phyloP scores from a whole-genome alignment of 2,888 invertebrate genomes.

The Rhopalosiphum nymphaeae region DNA sequence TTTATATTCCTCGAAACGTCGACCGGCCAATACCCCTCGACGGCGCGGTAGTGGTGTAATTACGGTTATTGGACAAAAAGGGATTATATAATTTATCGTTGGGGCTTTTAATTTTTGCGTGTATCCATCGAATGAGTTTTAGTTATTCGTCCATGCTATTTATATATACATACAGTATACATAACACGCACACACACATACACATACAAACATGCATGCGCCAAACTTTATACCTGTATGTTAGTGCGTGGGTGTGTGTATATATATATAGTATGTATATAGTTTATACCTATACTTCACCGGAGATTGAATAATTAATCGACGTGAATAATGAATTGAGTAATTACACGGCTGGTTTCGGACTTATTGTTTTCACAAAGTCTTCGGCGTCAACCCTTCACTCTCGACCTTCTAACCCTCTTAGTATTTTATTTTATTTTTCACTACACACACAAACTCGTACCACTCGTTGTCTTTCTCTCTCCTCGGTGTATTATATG shows the following conservation, averaged over 20 bases:
- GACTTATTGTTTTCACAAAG: slow-evolving; percentile 56
- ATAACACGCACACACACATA: background rate
- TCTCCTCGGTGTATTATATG: slow-evolving; percentile 21
- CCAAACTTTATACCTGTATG: background rate
- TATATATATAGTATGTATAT: no score
- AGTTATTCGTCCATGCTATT: slow-evolving; percentile 44
- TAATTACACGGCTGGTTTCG: slow-evolving; percentile 57
- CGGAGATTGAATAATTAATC: slow-evolving; percentile 62
- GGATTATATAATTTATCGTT: slow-evolving; percentile 60
- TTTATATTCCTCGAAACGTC: slow-evolving; percentile 21
- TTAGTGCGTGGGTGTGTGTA: background rate
- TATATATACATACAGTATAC: background rate
- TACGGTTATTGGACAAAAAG: slow-evolving; percentile 60
- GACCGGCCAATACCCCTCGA: background rate
- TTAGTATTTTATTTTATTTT: background rate
- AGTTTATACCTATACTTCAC: background rate
- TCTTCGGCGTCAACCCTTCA: slow-evolving; percentile 22
- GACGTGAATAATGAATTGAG: slow-evolving; percentile 63
- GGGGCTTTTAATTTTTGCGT: slow-evolving; percentile 59
- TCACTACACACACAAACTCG: background rate
- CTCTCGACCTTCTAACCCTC: background rate
- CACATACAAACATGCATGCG: background rate
- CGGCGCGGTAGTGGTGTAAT: slow-evolving; percentile 41
- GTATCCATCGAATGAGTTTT: slow-evolving; percentile 55
- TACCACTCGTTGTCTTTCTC: background rate